Conservation (phyloP, 2,113 vertebrate genomes). For the Chaetodon auriga region DNA sequence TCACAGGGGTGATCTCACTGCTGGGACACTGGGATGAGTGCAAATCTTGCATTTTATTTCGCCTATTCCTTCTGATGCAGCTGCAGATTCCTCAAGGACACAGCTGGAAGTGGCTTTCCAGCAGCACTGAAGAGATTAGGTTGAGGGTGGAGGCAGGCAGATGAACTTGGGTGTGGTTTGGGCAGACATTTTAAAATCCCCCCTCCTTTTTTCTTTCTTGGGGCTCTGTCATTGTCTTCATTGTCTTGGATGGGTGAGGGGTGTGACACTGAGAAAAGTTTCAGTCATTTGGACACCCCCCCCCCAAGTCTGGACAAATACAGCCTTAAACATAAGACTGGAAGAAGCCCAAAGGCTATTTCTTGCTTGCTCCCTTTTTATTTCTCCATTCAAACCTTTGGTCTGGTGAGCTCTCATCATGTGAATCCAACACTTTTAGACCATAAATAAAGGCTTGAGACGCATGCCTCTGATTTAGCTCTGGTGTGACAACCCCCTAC, state of each 20-base stretch:
- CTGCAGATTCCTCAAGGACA: conserved; percentile 42
- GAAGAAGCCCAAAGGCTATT: neutral
- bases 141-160: conserved; percentile 13
- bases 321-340: neutral
- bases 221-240: neutral
- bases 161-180: neutral
- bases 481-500: neutral
- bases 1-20: neutral
- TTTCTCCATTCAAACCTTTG: neutral
- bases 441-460: neutral
- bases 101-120: conserved; percentile 14
- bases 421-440: conserved; percentile 13
- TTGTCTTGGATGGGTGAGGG: neutral
- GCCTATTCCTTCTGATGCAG: conserved; percentile 2
- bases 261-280: conserved; percentile 1
- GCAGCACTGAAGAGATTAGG: neutral
- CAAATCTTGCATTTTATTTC: conserved; percentile 13
- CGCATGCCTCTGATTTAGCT: neutral
- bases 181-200: neutral
- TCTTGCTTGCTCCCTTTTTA: neutral
- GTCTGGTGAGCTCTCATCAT: neutral
- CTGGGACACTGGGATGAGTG: neutral
- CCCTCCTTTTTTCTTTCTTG: neutral
- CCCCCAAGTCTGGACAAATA: neutral
- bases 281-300: neutral